phyloP scores from a whole-genome alignment of 2,797 vertebrate genomes.

The Peromyscus attwateri region DNA sequence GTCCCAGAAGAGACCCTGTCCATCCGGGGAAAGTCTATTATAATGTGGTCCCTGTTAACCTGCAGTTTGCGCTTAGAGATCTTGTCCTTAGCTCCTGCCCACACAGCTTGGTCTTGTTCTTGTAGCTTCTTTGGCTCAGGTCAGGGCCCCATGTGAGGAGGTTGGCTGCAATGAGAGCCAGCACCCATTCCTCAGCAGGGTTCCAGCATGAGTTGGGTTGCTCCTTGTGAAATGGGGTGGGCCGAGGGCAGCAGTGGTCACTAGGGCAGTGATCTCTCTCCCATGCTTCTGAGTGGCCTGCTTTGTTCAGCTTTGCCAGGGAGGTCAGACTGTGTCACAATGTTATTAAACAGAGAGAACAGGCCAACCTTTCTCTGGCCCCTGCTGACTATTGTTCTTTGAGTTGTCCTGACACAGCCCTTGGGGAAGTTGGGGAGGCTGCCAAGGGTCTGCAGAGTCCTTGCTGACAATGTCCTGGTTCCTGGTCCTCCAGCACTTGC shows the following conservation, averaged over 20 bases:
- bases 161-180: background rate
- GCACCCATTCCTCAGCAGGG: background rate
- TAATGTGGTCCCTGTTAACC: background rate
- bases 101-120: background rate
- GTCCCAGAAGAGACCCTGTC: background rate
- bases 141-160: background rate
- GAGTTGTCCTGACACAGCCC: conserved; percentile 5
- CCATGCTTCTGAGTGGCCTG: background rate
- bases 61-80: background rate
- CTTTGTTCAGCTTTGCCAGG: conserved; percentile 41
- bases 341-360: conserved; percentile 56
- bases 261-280: background rate
- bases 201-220: background rate
- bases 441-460: conserved; percentile 33
- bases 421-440: background rate
- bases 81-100: background rate
- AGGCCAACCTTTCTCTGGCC: conserved; percentile 7
- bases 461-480: background rate
- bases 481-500: background rate
- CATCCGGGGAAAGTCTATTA: conserved; percentile 3
- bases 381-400: conserved; percentile 5
- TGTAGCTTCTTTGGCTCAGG: background rate
- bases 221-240: background rate
- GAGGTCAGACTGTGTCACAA: conserved; percentile 50
- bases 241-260: background rate